phyloP scores from a whole-genome alignment of 92 coral and sea anemone species.

The Palythoa grandis region DNA sequence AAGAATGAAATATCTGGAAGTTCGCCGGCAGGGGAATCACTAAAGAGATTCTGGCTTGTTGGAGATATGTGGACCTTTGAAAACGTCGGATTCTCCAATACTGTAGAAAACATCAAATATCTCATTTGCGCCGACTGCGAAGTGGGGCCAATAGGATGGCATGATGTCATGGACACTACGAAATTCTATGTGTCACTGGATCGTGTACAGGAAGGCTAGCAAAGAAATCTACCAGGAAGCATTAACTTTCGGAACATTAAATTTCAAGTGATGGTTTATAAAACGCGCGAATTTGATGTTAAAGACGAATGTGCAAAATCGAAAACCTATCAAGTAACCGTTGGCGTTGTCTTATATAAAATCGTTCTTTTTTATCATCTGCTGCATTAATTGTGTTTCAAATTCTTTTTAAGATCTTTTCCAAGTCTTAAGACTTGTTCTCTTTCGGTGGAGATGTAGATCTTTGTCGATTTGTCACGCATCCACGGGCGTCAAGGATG shows the following conservation, averaged over 20 bases:
- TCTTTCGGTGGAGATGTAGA: too few relatives aligned
- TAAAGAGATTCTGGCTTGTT: slow-evolving; percentile 83
- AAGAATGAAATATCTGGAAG: slow-evolving; percentile 66
- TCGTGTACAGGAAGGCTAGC: slow-evolving; percentile 65
- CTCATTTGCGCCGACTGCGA: slow-evolving; percentile 98
- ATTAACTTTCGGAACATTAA: neutral
- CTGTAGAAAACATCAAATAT: slow-evolving; percentile 88
- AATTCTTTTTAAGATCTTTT: too few relatives aligned
- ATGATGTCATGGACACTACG: slow-evolving; percentile 74
- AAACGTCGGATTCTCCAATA: slow-evolving; percentile 97
- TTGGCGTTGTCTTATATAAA: too few relatives aligned
- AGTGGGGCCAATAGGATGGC: slow-evolving; percentile 98
- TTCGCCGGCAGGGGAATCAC: slow-evolving; percentile 76
- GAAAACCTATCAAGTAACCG: too few relatives aligned
- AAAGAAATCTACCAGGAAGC: neutral
- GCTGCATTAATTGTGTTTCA: too few relatives aligned
- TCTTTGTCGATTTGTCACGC: too few relatives aligned
- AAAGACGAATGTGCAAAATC: too few relatives aligned
- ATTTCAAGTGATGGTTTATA: neutral
- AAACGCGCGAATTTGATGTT: too few relatives aligned
- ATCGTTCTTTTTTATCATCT: too few relatives aligned
- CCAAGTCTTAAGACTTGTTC: too few relatives aligned
- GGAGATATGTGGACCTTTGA: slow-evolving; percentile 94
- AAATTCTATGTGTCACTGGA: slow-evolving; percentile 80
- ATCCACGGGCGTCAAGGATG: too few relatives aligned